phyloP scores from a whole-genome alignment of 2,888 invertebrate genomes.

The Nebria brevicollis region DNA sequence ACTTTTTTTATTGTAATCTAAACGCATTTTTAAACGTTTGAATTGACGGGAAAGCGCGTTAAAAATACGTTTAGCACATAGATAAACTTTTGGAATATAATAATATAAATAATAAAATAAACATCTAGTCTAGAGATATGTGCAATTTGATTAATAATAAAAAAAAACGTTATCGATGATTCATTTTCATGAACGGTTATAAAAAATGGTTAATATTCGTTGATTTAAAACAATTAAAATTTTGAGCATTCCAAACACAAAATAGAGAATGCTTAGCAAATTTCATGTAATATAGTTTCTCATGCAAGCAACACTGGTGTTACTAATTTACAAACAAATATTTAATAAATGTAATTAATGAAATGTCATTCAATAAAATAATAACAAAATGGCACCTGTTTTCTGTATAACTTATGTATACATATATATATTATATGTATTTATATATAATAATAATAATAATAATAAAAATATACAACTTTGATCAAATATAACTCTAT shows the following conservation, averaged over 20 bases:
- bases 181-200: background rate
- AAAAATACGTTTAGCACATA: slow-evolving; percentile 1
- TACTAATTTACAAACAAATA: background rate
- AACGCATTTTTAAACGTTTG: background rate
- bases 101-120: background rate
- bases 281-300: too few species aligned
- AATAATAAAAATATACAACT: slow-evolving; percentile 49
- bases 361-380: slow-evolving; percentile 9
- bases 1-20: background rate
- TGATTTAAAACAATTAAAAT: background rate
- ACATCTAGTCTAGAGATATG: background rate
- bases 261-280: too few species aligned
- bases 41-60: background rate
- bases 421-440: slow-evolving; percentile 29
- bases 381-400: slow-evolving; percentile 45
- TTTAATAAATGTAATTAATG: slow-evolving; percentile 34
- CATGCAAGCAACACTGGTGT: too few species aligned
- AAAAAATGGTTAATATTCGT: slow-evolving; percentile 15
- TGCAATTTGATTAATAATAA: background rate
- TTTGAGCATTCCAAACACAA: too few species aligned
- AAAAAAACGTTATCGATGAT: background rate
- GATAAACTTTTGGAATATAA: background rate
- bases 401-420: slow-evolving; percentile 38
- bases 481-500: slow-evolving; percentile 22
- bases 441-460: slow-evolving; percentile 43